Conservation (phyloP, 2,888 invertebrate genomes). For the Agrotis clavis region DNA sequence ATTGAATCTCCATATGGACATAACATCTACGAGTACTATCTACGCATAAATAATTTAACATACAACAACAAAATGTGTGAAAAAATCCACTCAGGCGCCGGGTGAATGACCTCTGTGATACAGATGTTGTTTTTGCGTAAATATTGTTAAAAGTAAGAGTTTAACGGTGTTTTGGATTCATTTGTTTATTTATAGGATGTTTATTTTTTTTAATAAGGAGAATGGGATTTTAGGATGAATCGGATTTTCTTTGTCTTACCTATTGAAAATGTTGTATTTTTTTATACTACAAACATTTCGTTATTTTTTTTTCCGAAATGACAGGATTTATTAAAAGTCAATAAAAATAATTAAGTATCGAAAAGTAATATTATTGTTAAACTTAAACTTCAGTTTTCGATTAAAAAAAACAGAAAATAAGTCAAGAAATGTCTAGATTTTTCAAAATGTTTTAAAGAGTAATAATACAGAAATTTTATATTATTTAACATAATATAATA, state of each 20-base stretch:
- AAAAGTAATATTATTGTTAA: too few species aligned
- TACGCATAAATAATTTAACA: slow-evolving; percentile 48
- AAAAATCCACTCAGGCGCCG: slow-evolving; percentile 41
- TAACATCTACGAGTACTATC: slow-evolving; percentile 9
- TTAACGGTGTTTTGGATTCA: slow-evolving; percentile 41
- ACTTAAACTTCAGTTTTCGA: too few species aligned
- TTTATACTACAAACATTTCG: neutral
- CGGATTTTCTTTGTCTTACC: slow-evolving; percentile 25
- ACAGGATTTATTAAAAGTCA: too few species aligned
- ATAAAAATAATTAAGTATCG: too few species aligned
- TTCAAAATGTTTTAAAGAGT: too few species aligned
- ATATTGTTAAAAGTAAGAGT: slow-evolving; percentile 43
- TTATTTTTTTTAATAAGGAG: slow-evolving; percentile 9
- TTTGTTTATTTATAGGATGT: slow-evolving; percentile 19
- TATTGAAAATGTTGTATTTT: neutral
- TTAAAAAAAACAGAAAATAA: too few species aligned
- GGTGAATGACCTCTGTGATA: slow-evolving; percentile 32
- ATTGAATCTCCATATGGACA: slow-evolving; percentile 49
- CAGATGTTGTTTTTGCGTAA: slow-evolving; percentile 55
- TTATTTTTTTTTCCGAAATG: too few species aligned
- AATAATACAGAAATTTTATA: too few species aligned
- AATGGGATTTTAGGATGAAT: neutral
- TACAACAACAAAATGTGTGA: slow-evolving; percentile 28
- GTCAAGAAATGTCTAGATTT: too few species aligned
- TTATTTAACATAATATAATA: too few species aligned